Conservation (phyloP, 2,113 vertebrate genomes). For the Mugil cephalus region DNA sequence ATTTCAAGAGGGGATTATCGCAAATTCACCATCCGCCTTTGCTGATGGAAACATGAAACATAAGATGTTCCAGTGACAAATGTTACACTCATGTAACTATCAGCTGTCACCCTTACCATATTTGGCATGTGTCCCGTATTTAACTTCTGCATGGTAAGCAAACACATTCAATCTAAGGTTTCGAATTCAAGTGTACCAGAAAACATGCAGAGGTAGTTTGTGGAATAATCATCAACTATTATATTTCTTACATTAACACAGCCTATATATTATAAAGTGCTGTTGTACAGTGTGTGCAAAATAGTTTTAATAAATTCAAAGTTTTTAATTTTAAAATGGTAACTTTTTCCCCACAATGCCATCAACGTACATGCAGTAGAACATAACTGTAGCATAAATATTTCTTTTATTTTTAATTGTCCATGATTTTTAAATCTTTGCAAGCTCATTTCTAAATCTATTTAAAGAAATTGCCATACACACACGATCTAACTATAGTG, state of each 20-base stretch:
- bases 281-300: too few relatives aligned
- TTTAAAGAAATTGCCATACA: not conserved
- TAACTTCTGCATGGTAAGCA: slow-evolving; percentile 60
- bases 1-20: not conserved
- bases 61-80: slow-evolving; percentile 23
- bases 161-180: slow-evolving; percentile 17
- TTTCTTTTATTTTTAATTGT: not conserved
- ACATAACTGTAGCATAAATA: too few relatives aligned
- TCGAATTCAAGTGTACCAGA: not conserved
- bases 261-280: too few relatives aligned
- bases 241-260: not conserved
- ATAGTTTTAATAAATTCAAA: too few relatives aligned
- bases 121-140: slow-evolving; percentile 47
- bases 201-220: not conserved
- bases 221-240: not conserved
- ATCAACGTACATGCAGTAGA: too few relatives aligned
- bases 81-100: slow-evolving; percentile 21
- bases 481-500: not conserved
- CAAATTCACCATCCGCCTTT: slow-evolving; percentile 25
- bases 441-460: not conserved
- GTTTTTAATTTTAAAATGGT: too few relatives aligned
- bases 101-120: slow-evolving; percentile 53
- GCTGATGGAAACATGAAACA: slow-evolving; percentile 42
- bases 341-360: too few relatives aligned
- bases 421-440: not conserved